Evolutionary conservation across 2,113 vertebrate genomes (phyloP).

Genomic region (Elaphurus davidianus): DNA sequence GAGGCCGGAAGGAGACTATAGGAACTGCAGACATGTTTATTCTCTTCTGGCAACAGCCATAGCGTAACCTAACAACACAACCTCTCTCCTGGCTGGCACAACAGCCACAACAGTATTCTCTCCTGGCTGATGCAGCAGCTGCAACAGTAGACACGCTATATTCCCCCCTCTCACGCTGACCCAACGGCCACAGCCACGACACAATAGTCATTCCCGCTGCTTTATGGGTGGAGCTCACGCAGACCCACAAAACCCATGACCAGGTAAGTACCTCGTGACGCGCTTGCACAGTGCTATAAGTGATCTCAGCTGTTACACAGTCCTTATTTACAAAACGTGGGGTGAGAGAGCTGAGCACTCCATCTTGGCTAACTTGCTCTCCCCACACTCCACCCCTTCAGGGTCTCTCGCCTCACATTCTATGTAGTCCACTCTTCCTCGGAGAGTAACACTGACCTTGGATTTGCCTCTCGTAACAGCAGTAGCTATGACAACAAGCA

Average conservation of each 20-base stretch:
- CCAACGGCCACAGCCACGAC: accelerated
- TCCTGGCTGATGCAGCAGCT: not conserved
- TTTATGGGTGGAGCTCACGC: not conserved
- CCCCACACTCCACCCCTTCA: not conserved
- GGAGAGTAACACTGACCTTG: not conserved
- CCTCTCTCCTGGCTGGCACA: not conserved
- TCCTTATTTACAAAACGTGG: not conserved
- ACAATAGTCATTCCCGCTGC: not conserved
- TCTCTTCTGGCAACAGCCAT: not conserved
- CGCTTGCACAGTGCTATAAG: not conserved
- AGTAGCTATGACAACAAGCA: not conserved
- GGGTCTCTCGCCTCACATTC: not conserved
- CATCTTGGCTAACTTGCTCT: not conserved
- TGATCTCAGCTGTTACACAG: not conserved
- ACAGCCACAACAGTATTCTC: not conserved
- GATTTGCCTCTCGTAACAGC: not conserved
- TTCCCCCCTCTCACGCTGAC: not conserved
- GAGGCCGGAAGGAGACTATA: not conserved
- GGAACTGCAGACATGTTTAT: not conserved
- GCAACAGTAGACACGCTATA: not conserved
- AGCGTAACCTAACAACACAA: not conserved
- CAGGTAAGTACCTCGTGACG: not conserved
- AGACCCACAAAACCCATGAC: not conserved
- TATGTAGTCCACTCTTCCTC: not conserved
- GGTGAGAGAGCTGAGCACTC: not conserved